Conservation (phyloP, 2,888 invertebrate species). For the Diachrysia chrysitis region DNA sequence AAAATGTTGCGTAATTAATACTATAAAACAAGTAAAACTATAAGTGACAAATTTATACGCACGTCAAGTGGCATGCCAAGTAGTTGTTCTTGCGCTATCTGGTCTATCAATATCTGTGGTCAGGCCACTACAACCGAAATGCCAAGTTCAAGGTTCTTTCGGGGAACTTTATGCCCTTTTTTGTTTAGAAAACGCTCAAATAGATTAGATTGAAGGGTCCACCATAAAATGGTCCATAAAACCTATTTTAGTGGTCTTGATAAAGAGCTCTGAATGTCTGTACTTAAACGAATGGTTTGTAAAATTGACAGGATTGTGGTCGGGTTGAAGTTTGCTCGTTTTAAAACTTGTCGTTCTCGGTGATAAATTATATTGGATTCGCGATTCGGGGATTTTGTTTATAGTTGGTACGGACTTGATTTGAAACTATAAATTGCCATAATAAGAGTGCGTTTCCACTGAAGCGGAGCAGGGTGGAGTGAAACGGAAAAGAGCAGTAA, state of each 20-base stretch:
- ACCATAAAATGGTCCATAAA: conserved; percentile 70
- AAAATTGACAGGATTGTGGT: conserved; percentile 59
- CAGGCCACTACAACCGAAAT: conserved; percentile 28
- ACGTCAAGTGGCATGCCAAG: too few species aligned
- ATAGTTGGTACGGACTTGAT: background rate
- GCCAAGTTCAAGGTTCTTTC: conserved; percentile 45
- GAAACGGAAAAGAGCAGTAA: too few species aligned
- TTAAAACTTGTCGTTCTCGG: conserved; percentile 30
- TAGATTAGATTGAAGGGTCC: conserved; percentile 70
- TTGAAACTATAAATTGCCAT: background rate
- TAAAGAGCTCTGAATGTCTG: conserved; percentile 67
- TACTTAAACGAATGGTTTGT: conserved; percentile 67
- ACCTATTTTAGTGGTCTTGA: conserved; percentile 61
- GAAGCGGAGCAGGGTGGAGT: too few species aligned
- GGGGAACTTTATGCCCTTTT: conserved; percentile 54
- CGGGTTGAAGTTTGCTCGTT: conserved; percentile 26
- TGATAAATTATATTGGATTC: conserved; percentile 25
- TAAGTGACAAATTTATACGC: too few species aligned
- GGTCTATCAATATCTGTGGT: too few species aligned
- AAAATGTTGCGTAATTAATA: too few species aligned
- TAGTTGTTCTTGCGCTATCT: too few species aligned
- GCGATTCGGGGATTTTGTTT: conserved; percentile 15
- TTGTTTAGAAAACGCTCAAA: conserved; percentile 60
- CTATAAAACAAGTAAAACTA: too few species aligned
- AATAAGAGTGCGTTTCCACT: background rate